Evolutionary conservation across 2,888 invertebrate genomes (phyloP).

Genomic region (Noctua janthe): DNA sequence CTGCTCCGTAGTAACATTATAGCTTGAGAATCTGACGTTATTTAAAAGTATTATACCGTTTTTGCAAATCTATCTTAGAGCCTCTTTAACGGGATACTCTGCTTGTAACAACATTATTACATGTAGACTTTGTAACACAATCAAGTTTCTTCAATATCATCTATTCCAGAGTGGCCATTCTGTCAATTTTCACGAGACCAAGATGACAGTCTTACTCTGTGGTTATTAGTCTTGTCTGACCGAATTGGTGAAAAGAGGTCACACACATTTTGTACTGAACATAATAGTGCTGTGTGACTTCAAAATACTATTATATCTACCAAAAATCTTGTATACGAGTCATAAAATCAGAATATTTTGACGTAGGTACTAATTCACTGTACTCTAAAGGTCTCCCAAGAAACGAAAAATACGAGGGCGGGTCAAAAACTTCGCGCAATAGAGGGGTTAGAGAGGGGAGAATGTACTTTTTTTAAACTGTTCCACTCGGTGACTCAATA

Average conservation of each 20-base stretch:
- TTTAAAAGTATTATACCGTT: conserved; percentile 30
- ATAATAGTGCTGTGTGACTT: background rate
- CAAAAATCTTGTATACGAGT: background rate
- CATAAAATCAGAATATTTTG: background rate
- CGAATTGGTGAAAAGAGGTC: background rate
- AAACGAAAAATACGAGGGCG: background rate
- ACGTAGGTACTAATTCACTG: background rate
- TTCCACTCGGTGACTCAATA: too few species aligned
- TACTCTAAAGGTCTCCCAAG: background rate
- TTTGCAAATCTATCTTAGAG: conserved; percentile 35
- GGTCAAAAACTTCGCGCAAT: too few species aligned
- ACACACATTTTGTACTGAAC: background rate
- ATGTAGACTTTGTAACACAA: background rate
- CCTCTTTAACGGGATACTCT: conserved; percentile 17
- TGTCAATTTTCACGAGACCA: background rate
- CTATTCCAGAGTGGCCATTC: background rate
- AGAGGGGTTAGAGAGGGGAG: too few species aligned
- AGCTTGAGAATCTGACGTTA: conserved; percentile 47
- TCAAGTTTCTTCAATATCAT: background rate
- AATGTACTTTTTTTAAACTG: too few species aligned
- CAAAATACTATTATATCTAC: background rate
- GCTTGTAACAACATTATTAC: conserved; percentile 24
- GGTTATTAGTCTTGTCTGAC: background rate
- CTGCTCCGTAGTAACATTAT: conserved; percentile 69
- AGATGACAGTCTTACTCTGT: background rate